phyloP scores from a whole-genome alignment of 2,113 vertebrate genomes.

The Pseudorasbora parva region DNA sequence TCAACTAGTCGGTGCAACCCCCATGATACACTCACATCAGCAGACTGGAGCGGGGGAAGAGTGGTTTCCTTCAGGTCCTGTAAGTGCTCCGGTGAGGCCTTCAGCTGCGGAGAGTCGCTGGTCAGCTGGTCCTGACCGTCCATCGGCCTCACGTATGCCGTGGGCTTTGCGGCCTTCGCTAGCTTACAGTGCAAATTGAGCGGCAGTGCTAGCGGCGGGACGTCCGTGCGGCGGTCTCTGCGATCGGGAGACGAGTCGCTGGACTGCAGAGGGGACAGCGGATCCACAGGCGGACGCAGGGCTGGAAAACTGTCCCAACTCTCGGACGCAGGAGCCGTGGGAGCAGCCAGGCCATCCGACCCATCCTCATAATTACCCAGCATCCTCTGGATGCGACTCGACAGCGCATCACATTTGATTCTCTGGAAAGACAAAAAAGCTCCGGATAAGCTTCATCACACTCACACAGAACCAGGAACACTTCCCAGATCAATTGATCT shows the following conservation, averaged over 20 bases:
- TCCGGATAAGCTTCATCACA: background rate
- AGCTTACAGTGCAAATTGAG: constrained; percentile 86
- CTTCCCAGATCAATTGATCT: no score
- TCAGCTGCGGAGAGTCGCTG: constrained; percentile 86
- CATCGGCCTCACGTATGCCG: constrained; percentile 94
- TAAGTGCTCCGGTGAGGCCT: constrained; percentile 79
- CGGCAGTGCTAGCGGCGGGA: constrained; percentile 72
- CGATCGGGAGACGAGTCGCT: constrained; percentile 63
- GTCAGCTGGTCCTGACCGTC: constrained; percentile 91
- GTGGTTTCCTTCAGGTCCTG: constrained; percentile 68
- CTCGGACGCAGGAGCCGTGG: background rate
- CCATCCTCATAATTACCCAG: constrained; percentile 92
- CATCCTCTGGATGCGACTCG: constrained; percentile 89
- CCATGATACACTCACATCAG: constrained; percentile 89
- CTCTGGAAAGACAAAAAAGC: constrained; percentile 76
- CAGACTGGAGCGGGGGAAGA: constrained; percentile 72
- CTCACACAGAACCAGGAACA: background rate
- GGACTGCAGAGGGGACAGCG: constrained; percentile 73
- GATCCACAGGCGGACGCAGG: constrained; percentile 70
- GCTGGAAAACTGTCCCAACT: constrained; percentile 57
- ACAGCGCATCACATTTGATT: constrained; percentile 90
- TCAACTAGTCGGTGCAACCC: no score
- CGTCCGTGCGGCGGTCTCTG: constrained; percentile 61
- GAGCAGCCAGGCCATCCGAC: background rate
- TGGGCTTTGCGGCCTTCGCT: constrained; percentile 88